Percentiles rank a stretch among this genome's conserved stretches.
Conservation (phyloP, 2,888 invertebrate species). For the Nomada goodeniana region DNA sequence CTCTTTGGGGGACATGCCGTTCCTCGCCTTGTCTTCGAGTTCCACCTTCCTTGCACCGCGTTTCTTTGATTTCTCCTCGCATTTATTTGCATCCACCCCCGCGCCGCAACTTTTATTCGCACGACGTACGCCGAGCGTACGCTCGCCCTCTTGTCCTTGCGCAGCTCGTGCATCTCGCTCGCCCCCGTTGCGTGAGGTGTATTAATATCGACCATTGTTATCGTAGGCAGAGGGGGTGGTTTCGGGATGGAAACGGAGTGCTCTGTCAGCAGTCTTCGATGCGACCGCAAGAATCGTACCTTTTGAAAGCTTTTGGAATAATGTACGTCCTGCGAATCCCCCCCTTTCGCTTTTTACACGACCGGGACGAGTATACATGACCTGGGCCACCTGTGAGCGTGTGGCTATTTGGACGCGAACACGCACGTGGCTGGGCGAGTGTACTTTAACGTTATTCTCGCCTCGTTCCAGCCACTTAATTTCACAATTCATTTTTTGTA, state of each 20-base stretch:
- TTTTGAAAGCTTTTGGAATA: constrained; percentile 75
- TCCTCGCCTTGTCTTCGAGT: constrained; percentile 14
- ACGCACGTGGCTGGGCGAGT: constrained; percentile 43
- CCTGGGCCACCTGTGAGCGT: constrained; percentile 65
- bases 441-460: background rate
- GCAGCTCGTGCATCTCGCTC: constrained; percentile 34
- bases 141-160: constrained; percentile 26
- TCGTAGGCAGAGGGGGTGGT: constrained; percentile 40
- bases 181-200: constrained; percentile 64
- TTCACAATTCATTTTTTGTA: background rate
- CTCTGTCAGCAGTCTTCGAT: constrained; percentile 68
- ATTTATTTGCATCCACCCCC: background rate
- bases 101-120: constrained; percentile 71
- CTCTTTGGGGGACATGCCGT: constrained; percentile 34
- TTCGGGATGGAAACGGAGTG: constrained; percentile 31
- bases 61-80: constrained; percentile 9
- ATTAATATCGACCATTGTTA: constrained; percentile 78
- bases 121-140: constrained; percentile 73
- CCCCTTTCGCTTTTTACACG: constrained; percentile 11
- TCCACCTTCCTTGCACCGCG: constrained; percentile 17
- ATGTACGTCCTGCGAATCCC: constrained; percentile 52
- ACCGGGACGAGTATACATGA: constrained; percentile 23
- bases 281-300: constrained; percentile 73
- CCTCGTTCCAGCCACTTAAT: background rate
- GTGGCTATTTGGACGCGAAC: constrained; percentile 39